Conservation (phyloP, 2,888 invertebrate species). For the Platycnemis pennipes region DNA sequence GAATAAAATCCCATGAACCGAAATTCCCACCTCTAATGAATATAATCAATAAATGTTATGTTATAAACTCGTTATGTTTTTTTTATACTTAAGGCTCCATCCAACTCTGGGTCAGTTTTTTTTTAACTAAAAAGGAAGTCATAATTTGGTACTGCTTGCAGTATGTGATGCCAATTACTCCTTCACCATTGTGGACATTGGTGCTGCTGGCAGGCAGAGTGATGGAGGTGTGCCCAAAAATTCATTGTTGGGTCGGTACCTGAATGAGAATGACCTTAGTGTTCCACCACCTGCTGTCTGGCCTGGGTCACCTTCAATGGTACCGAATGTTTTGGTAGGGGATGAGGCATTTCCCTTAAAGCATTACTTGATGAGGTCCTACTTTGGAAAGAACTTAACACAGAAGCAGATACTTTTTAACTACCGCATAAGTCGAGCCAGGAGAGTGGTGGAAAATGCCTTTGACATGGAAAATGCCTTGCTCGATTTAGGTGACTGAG, state of each 20-base stretch:
- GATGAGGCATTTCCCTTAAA: conserved; percentile 18
- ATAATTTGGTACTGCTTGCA: no score
- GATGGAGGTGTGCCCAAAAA: neutral
- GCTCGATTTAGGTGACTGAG: neutral
- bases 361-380: neutral
- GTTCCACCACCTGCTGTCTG: no score
- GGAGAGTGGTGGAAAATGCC: conserved; percentile 27
- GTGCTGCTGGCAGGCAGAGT: conserved; percentile 33
- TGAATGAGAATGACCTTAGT: no score
- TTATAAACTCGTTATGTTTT: no score
- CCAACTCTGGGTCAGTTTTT: no score
- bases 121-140: no score
- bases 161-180: neutral
- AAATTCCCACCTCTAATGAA: no score
- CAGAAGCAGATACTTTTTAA: neutral
- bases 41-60: no score
- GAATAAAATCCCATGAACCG: no score
- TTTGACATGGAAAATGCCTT: neutral
- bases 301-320: neutral
- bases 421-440: neutral
- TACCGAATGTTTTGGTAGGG: conserved; percentile 7
- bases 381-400: neutral
- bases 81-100: no score
- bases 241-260: conserved; percentile 6
- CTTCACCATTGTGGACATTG: neutral